phyloP scores from a whole-genome alignment of 2,797 vertebrate genomes.

The Pangasius krempfi region DNA sequence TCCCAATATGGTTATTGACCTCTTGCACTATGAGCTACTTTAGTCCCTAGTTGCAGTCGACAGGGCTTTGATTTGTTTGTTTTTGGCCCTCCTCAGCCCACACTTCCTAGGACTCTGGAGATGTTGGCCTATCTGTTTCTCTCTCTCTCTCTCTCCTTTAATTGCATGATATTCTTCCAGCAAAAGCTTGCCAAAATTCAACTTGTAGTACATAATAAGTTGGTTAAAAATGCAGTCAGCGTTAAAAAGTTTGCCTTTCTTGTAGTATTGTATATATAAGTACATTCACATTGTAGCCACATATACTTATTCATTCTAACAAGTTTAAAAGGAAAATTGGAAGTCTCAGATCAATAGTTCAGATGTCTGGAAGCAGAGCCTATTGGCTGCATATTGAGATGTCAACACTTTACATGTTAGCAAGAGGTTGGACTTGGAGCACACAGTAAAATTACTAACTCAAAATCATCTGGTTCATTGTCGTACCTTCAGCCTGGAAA shows the following conservation, averaged over 20 bases:
- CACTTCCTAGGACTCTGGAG: constrained; percentile 37
- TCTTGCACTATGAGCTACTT: constrained; percentile 30
- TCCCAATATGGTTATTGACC: constrained; percentile 29
- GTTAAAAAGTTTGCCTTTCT: constrained; percentile 7
- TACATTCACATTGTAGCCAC: neutral
- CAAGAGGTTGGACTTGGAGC: constrained; percentile 33
- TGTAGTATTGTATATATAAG: neutral
- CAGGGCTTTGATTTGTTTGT: constrained; percentile 44
- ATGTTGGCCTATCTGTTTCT: neutral
- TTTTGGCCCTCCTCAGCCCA: constrained; percentile 34
- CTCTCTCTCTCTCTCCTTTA: constrained; percentile 1
- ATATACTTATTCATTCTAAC: neutral
- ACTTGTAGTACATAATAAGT: constrained; percentile 12
- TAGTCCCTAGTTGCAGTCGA: constrained; percentile 27
- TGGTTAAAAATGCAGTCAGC: neutral
- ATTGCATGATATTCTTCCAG: neutral
- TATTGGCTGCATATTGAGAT: constrained; percentile 20
- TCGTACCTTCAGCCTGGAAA: constrained; percentile 41
- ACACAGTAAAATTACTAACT: constrained; percentile 54
- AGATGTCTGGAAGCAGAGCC: neutral
- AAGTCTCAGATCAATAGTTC: neutral
- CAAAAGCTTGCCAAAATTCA: neutral
- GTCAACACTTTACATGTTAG: neutral
- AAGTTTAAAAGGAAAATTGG: neutral
- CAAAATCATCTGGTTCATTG: constrained; percentile 46